Conservation (phyloP, 2,888 invertebrate species). For the Celastrina argiolus region DNA sequence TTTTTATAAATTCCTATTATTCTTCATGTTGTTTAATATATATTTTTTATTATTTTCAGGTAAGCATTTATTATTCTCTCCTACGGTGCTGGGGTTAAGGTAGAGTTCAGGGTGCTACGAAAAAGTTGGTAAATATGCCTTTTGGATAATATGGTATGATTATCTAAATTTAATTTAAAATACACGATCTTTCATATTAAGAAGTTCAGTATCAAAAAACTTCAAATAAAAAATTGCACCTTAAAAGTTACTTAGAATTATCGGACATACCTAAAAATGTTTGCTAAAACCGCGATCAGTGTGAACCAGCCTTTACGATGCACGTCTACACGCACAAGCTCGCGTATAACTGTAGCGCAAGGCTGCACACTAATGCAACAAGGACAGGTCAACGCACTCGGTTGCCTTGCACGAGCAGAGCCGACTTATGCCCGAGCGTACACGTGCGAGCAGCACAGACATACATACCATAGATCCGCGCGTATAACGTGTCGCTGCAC, state of each 20-base stretch:
- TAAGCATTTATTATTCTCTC: slow-evolving; percentile 31
- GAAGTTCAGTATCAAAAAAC: neutral
- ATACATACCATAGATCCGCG: slow-evolving; percentile 45
- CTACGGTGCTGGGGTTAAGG: slow-evolving; percentile 19
- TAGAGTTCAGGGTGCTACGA: neutral
- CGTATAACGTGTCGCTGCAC: slow-evolving; percentile 46
- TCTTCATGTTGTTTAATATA: neutral
- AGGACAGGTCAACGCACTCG: slow-evolving; percentile 77
- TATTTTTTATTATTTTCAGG: slow-evolving; percentile 37
- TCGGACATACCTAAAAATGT: slow-evolving; percentile 26
- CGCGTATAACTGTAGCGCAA: slow-evolving; percentile 72
- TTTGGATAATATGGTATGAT: neutral
- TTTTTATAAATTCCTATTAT: neutral
- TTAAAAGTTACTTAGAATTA: slow-evolving; percentile 32
- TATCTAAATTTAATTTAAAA: neutral
- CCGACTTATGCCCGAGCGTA: slow-evolving; percentile 43
- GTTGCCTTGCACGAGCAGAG: slow-evolving; percentile 72
- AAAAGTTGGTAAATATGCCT: neutral
- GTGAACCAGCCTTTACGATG: slow-evolving; percentile 66
- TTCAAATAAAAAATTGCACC: neutral
- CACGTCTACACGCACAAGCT: slow-evolving; percentile 58
- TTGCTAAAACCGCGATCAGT: slow-evolving; percentile 38
- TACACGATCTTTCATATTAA: neutral
- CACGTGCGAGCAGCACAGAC: slow-evolving; percentile 46
- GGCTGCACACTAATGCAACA: slow-evolving; percentile 73